phyloP scores from a whole-genome alignment of 2,797 vertebrate species.

The Melanotaenia maccullochi region DNA sequence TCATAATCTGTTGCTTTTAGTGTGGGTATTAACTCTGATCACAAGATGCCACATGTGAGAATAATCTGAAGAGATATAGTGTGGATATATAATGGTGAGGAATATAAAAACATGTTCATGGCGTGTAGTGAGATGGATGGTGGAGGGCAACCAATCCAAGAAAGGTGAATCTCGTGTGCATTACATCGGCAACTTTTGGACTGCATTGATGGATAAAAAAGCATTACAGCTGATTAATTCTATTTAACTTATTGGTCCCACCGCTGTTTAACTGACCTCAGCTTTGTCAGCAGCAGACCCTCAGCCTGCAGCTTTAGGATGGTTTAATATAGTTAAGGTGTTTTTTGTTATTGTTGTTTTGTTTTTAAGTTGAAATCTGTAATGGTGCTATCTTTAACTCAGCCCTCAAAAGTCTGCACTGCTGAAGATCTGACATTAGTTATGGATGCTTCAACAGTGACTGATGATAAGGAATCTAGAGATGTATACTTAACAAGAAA shows the following conservation, averaged over 20 bases:
- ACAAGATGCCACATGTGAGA: background rate
- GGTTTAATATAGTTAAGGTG: background rate
- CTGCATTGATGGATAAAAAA: background rate
- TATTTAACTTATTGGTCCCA: background rate
- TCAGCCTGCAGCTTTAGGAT: background rate
- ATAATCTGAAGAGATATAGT: background rate
- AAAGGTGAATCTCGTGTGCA: conserved; percentile 6
- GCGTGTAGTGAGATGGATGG: background rate
- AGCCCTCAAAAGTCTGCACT: background rate
- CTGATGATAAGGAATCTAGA: too few species aligned
- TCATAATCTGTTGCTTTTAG: background rate
- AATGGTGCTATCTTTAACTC: background rate
- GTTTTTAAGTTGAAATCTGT: background rate
- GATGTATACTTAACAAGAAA: background rate
- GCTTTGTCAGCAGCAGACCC: background rate
- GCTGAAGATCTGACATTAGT: background rate
- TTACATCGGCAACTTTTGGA: background rate
- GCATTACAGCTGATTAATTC: background rate
- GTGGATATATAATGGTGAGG: background rate
- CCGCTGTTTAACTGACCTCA: background rate
- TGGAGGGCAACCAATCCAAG: background rate
- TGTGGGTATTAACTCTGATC: background rate
- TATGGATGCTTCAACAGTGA: background rate
- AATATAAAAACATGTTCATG: background rate
- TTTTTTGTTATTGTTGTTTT: background rate